Evolutionary conservation across 2,797 vertebrate genomes (phyloP), one percentile per base, ranked within the genome.

Genomic region (Mycteria americana): DNA sequence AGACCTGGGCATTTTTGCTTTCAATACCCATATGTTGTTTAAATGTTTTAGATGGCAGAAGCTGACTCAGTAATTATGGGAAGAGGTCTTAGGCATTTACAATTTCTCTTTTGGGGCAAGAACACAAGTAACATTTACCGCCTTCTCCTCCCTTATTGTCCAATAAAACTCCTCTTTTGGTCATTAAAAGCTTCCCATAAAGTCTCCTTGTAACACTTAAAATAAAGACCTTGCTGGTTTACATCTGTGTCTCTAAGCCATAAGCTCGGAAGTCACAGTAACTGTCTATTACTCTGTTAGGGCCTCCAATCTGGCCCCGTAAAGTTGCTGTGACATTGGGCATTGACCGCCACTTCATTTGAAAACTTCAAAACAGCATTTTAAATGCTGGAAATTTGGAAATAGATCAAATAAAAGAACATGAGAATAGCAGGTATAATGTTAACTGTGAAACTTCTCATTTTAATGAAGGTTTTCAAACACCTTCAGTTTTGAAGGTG

Each of bases 291-390:
- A 22, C 28, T 60, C 46, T 43, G 33, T 39, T 37, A 35, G n/a
- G 18, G 10, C 37, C 54, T 53, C 33, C n/a, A 37, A 0, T 37
- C 45, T 59, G 39, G 19, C 33, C 35, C 46, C 1, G 0, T 21
- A 22, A 53, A 46, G 30, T 45, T 74, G 45, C 82, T 67, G 13
- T 46, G 31, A 56, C 41, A 56, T 21, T 64, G 46, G 67, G 31
- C 39, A 69, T 18, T 45, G 72, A 53, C 27, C n/a, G 45, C 33
- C 14, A 6, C 35, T 33, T 64, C 35, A 60, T 27, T 23, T 60
- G 56, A 85, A 74, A 89, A 69, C 60, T 63, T 77, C 51, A 70
- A 43, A 84, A 8, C 10, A 39, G 53, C 45, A 81, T 78, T 59
- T 85, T 64, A 69, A 60, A 46, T 21, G 13, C 51, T 86, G 46